Conservation (phyloP, 2,113 vertebrate genomes). For the Mus spicilegus region DNA sequence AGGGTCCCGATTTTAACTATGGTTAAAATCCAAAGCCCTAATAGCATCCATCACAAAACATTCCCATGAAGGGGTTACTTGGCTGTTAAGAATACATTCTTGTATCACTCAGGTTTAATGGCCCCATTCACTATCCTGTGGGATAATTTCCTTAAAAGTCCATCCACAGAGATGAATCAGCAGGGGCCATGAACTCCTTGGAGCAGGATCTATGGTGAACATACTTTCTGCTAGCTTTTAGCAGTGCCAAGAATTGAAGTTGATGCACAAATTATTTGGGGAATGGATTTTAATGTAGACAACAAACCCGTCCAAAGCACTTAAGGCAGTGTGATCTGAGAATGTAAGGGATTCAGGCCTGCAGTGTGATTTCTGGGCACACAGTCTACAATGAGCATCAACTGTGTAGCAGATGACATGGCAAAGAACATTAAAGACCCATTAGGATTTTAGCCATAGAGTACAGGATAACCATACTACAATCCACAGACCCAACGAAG, state of each 20-base stretch:
- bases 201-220: background rate
- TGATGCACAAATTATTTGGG: constrained; percentile 38
- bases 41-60: constrained; percentile 13
- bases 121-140: background rate
- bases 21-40: constrained; percentile 31
- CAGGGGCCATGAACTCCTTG: constrained; percentile 42
- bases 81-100: constrained; percentile 56
- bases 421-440: background rate
- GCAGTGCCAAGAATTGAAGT: background rate
- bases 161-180: constrained; percentile 32
- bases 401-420: background rate
- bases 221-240: background rate
- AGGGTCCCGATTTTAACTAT: constrained; percentile 52
- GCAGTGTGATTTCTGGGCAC: background rate
- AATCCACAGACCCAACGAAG: background rate
- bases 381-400: background rate
- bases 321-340: background rate
- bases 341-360: background rate
- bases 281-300: constrained; percentile 29
- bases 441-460: background rate
- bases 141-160: constrained; percentile 65
- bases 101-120: constrained; percentile 51
- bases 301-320: constrained; percentile 33
- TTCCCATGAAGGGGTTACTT: constrained; percentile 42
- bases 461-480: background rate